Conservation (phyloP, 2,888 invertebrate species). For the Tillus elongatus region DNA sequence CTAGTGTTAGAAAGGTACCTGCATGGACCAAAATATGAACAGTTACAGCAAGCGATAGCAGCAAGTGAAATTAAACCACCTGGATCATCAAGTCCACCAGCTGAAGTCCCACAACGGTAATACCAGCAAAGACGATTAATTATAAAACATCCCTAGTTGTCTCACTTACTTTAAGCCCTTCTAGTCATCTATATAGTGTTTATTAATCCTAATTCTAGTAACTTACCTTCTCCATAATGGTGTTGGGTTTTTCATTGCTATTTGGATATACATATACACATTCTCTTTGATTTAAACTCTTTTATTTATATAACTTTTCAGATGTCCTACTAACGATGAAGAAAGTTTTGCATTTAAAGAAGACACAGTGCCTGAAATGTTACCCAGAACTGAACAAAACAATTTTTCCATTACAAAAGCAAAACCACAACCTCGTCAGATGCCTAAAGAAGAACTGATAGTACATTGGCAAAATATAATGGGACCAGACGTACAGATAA, state of each 20-base stretch:
- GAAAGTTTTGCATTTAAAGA: conserved; percentile 32
- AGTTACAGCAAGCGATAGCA: conserved; percentile 77
- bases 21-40: conserved; percentile 82
- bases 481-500: conserved; percentile 66
- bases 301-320: conserved; percentile 38
- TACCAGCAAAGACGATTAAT: conserved; percentile 25
- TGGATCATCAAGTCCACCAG: conserved; percentile 41
- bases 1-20: conserved; percentile 84
- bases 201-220: conserved; percentile 21
- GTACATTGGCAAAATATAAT: conserved; percentile 78
- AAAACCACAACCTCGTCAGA: neutral
- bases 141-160: conserved; percentile 28
- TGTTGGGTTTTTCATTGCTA: neutral
- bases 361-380: conserved; percentile 16
- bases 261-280: neutral
- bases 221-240: neutral
- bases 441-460: conserved; percentile 56
- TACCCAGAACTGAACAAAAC: conserved; percentile 12
- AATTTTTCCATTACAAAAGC: conserved; percentile 25
- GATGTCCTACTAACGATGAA: conserved; percentile 39
- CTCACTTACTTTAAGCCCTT: conserved; percentile 14
- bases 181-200: conserved; percentile 20
- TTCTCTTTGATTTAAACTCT: conserved; percentile 23
- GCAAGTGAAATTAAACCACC: conserved; percentile 65
- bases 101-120: conserved; percentile 51